Evolutionary conservation across 2,888 invertebrate genomes (phyloP).

Genomic region (Apamea epomidion): DNA sequence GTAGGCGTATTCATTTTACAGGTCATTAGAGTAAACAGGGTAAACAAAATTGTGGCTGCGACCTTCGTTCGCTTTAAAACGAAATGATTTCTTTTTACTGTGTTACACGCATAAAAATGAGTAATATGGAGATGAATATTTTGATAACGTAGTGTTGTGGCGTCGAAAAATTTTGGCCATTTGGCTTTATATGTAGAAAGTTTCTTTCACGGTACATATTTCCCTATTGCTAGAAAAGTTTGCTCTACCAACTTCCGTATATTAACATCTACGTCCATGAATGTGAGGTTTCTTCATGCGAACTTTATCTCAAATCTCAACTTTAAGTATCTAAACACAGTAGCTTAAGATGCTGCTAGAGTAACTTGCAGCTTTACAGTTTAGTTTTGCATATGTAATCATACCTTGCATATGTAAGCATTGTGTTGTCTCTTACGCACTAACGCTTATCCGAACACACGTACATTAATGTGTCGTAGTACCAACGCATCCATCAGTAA

Average conservation of each 20-base stretch:
- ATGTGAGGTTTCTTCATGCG: conserved; percentile 31
- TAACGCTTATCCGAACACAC: background rate
- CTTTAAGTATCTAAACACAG: conserved; percentile 31
- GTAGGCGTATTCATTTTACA: conserved; percentile 82
- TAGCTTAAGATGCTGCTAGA: conserved; percentile 16
- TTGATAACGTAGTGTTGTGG: conserved; percentile 17
- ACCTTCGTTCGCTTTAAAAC: conserved; percentile 69
- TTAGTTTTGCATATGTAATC: conserved; percentile 49
- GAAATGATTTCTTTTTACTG: conserved; percentile 66
- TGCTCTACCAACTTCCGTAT: conserved; percentile 17
- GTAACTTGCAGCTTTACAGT: conserved; percentile 31
- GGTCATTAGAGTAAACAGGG: conserved; percentile 86
- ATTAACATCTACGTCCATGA: conserved; percentile 17
- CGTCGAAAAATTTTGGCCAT: background rate
- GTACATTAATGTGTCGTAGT: background rate
- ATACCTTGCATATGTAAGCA: background rate
- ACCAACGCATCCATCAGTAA: background rate
- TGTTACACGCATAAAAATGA: conserved; percentile 58
- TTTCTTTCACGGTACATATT: background rate
- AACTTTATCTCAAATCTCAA: conserved; percentile 46
- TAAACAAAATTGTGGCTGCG: conserved; percentile 78
- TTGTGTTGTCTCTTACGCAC: background rate
- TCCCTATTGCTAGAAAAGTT: background rate
- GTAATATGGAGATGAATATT: conserved; percentile 50
- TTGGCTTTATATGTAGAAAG: background rate